These are phyloP conservation scores for Camelus bactrianus DNA, from an alignment of 2,113 vertebrate genomes.

Conservation along the genomic window DNA sequence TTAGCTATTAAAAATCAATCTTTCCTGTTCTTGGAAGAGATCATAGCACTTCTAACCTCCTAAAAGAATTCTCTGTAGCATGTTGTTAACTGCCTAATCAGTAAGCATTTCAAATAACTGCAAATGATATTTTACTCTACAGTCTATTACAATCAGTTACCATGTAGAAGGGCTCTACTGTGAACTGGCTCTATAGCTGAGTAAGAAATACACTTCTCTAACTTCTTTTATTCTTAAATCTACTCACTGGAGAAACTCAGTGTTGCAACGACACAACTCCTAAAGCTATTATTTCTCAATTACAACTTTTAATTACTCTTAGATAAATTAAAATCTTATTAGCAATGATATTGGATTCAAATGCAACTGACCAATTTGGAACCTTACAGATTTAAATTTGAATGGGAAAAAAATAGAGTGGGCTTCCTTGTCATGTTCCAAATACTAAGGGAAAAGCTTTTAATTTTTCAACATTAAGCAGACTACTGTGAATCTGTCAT, in stretches of 20 bases:
- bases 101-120: not conserved
- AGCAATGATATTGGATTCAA: not conserved
- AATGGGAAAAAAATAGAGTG: not conserved
- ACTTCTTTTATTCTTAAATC: not conserved
- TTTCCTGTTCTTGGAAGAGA: not conserved
- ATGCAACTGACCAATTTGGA: not conserved
- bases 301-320: not conserved
- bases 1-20: not conserved
- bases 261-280: not conserved
- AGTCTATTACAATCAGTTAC: not conserved
- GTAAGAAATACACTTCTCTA: not conserved
- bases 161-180: not conserved
- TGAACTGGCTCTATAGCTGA: not conserved
- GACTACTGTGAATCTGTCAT: not conserved
- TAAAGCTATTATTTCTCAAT: not conserved
- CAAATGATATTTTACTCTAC: not conserved
- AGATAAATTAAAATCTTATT: not conserved
- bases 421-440: not conserved
- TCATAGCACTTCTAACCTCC: not conserved
- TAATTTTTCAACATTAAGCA: not conserved
- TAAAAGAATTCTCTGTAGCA: not conserved
- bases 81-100: not conserved
- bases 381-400: not conserved
- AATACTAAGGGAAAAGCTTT: not conserved
- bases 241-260: not conserved